These are phyloP conservation scores for Strix uralensis DNA, from an alignment of 2,113 vertebrate genomes.

Conservation along the genomic window DNA sequence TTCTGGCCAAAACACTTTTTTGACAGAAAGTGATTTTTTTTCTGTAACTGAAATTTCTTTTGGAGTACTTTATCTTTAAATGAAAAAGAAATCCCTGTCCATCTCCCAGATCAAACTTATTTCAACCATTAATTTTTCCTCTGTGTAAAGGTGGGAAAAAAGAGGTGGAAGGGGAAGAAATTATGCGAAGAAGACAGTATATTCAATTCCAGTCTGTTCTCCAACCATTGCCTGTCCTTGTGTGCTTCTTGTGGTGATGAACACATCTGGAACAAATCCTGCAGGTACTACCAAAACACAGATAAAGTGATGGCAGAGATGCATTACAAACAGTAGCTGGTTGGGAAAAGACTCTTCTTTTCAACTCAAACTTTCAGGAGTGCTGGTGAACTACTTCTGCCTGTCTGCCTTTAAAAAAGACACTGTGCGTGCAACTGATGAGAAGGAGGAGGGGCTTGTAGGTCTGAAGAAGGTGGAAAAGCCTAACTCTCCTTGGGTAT, in stretches of 20 bases:
- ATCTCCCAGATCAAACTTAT: not conserved
- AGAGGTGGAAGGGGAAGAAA: not conserved
- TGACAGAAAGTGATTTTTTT: not conserved
- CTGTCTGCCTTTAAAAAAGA: not conserved
- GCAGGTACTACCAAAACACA: accelerated
- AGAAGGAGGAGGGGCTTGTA: accelerated
- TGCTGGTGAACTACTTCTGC: not conserved
- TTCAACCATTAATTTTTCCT: not conserved
- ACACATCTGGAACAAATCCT: accelerated
- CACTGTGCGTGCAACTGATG: not conserved
- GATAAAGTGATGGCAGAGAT: accelerated
- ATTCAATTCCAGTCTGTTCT: not conserved
- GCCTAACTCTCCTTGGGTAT: not conserved
- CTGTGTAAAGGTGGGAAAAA: not conserved
- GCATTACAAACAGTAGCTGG: not conserved
- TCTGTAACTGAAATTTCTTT: not conserved
- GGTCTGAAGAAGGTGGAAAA: accelerated
- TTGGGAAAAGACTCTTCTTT: not conserved
- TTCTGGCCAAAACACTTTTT: not conserved
- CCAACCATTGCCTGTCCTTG: accelerated
- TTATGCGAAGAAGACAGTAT: not conserved
- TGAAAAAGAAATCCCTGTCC: not conserved
- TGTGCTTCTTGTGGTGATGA: not conserved
- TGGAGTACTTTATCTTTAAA: not conserved
- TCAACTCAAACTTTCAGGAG: not conserved